Conservation (phyloP, 92 coral and sea anemone species). For the Metridium senile region DNA sequence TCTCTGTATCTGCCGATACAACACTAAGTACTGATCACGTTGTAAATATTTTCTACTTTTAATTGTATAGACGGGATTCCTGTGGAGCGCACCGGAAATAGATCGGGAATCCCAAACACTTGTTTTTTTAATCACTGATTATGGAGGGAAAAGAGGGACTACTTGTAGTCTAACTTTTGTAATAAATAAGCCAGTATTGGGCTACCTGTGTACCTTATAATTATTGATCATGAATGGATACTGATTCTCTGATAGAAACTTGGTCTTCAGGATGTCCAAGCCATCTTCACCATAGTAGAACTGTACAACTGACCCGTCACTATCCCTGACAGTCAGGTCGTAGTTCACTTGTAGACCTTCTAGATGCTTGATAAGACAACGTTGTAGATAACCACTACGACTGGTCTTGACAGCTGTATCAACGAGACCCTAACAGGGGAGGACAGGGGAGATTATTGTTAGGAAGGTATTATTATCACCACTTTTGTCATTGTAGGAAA, state of each 20-base stretch:
- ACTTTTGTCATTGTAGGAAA: too few species aligned
- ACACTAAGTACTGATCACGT: too few species aligned
- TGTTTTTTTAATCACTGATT: too few species aligned
- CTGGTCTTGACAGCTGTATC: conserved; percentile 99
- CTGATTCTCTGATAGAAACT: conserved; percentile 90
- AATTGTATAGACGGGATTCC: too few species aligned
- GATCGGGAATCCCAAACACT: too few species aligned
- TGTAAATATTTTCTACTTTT: too few species aligned
- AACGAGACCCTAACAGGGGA: conserved; percentile 78
- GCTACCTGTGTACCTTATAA: conserved; percentile 53
- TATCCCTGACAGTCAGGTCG: conserved; percentile 94
- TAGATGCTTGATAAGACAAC: conserved; percentile 94
- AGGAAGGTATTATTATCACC: too few species aligned
- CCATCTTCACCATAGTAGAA: conserved; percentile 98
- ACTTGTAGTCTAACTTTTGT: too few species aligned
- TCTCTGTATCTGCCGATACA: too few species aligned
- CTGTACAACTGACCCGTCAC: conserved; percentile 97
- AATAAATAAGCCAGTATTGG: too few species aligned
- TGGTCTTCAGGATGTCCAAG: conserved; percentile 82
- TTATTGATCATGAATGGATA: conserved; percentile 88
- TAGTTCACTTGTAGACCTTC: conserved; percentile 92
- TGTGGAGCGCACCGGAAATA: too few species aligned
- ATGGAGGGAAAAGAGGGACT: too few species aligned
- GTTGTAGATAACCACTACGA: conserved; percentile 99
- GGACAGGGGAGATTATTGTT: background rate